These are phyloP conservation scores for Peucedramus taeniatus DNA, from an alignment of 2,113 vertebrate species.

Conservation along the genomic window DNA sequence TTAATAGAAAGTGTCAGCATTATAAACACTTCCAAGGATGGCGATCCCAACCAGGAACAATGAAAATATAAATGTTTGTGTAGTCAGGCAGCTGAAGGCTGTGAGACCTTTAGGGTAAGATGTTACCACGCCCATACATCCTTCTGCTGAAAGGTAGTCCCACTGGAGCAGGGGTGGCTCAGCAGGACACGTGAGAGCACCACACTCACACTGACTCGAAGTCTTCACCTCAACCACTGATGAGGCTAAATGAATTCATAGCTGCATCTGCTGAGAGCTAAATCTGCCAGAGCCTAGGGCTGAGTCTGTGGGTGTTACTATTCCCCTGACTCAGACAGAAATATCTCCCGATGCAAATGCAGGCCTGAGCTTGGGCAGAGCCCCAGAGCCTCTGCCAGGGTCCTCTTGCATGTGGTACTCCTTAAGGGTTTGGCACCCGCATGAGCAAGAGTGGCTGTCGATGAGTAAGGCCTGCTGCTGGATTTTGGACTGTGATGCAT, in stretches of 20 bases:
- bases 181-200: neutral
- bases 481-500: neutral
- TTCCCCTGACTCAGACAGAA: slow-evolving; percentile 54
- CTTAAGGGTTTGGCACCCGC: neutral
- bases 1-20: neutral
- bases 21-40: neutral
- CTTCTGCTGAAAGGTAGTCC: neutral
- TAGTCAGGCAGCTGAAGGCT: neutral
- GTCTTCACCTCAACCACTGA: neutral
- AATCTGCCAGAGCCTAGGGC: slow-evolving; percentile 26
- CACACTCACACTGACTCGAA: neutral
- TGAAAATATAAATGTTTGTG: neutral
- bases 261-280: slow-evolving; percentile 39
- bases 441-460: neutral
- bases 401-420: neutral
- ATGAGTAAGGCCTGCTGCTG: slow-evolving; percentile 17
- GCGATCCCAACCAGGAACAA: neutral
- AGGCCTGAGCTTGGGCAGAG: neutral
- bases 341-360: neutral
- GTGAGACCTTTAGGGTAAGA: neutral
- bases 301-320: slow-evolving; percentile 46
- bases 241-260: slow-evolving; percentile 10
- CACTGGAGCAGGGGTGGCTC: neutral
- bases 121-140: neutral
- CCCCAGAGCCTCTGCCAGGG: neutral